Percentiles rank a stretch among this genome's conserved stretches.
These are phyloP conservation scores for Batillaria attramentaria DNA, from an alignment of 1,140 invertebrate genomes.

Conservation along the genomic window DNA sequence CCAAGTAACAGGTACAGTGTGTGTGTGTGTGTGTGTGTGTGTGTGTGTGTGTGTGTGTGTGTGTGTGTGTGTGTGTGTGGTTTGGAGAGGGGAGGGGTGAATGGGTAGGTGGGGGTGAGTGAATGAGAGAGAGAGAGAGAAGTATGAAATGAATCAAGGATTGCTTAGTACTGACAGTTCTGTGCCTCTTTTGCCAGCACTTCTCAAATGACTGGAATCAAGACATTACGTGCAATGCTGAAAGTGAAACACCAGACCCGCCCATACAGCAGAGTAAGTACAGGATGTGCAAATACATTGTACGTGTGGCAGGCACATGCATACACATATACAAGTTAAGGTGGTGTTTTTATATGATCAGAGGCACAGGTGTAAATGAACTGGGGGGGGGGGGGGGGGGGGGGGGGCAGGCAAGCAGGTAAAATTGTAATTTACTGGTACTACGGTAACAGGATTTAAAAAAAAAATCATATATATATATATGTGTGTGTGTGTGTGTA, in stretches of 20 bases:
- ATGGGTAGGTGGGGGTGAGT: neutral
- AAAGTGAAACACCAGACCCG: constrained; percentile 49
- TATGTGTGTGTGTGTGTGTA: neutral
- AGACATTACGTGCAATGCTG: constrained; percentile 54
- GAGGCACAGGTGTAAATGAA: too few relatives aligned
- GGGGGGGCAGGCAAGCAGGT: too few relatives aligned
- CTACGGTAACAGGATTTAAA: too few relatives aligned
- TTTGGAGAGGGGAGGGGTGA: neutral
- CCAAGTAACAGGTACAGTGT: too few relatives aligned
- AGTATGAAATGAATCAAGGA: neutral
- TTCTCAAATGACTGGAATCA: constrained; percentile 57
- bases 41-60: too few relatives aligned
- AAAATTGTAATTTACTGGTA: too few relatives aligned
- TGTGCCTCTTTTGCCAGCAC: constrained; percentile 48
- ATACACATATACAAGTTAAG: neutral
- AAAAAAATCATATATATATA: neutral
- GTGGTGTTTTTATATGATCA: neutral
- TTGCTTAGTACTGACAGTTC: neutral
- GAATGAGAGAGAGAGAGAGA: neutral
- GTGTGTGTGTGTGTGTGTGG: neutral
- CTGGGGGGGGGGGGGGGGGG: too few relatives aligned
- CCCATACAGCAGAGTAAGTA: constrained; percentile 54
- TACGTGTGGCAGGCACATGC: neutral
- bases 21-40: too few relatives aligned
- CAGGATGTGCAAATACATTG: neutral